A percentile compares a stretch with the other conserved stretches of the same genome.
Evolutionary conservation across 2,888 invertebrate genomes (phyloP).

Genomic region (Synergus japonicus): DNA sequence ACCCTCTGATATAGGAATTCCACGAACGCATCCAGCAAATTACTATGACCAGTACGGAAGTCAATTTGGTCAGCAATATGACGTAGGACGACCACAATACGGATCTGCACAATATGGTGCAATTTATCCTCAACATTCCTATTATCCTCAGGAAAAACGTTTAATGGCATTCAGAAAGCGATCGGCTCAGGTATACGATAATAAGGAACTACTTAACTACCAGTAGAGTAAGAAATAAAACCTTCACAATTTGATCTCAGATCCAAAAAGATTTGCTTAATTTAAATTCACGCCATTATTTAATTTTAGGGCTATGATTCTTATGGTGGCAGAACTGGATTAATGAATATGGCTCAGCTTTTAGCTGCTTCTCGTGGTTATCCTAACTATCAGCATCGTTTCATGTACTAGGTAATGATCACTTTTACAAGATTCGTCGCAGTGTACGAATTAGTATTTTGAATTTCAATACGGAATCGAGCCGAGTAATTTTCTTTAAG

Average conservation of each 20-base stretch:
- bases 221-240: too few relatives aligned
- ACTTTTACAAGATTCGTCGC: not conserved
- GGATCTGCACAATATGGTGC: slow-evolving; percentile 64
- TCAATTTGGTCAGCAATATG: slow-evolving; percentile 64
- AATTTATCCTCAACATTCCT: slow-evolving; percentile 61
- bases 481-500: not conserved
- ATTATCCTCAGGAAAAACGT: slow-evolving; percentile 72
- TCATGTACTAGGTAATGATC: slow-evolving; percentile 62
- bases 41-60: slow-evolving; percentile 68
- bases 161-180: slow-evolving; percentile 73
- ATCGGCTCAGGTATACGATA: slow-evolving; percentile 63
- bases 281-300: not conserved
- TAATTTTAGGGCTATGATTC: slow-evolving; percentile 67
- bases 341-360: slow-evolving; percentile 65
- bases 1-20: slow-evolving; percentile 64
- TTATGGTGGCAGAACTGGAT: slow-evolving; percentile 63
- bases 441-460: not conserved
- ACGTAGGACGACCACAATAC: slow-evolving; percentile 57
- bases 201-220: not conserved
- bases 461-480: not conserved
- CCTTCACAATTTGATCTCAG: not conserved
- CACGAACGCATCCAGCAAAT: slow-evolving; percentile 64
- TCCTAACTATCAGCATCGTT: slow-evolving; percentile 66
- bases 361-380: slow-evolving; percentile 61
- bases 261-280: not conserved